These are phyloP conservation scores for Agrypnus murinus DNA, from an alignment of 2,888 invertebrate species.

Conservation along the genomic window DNA sequence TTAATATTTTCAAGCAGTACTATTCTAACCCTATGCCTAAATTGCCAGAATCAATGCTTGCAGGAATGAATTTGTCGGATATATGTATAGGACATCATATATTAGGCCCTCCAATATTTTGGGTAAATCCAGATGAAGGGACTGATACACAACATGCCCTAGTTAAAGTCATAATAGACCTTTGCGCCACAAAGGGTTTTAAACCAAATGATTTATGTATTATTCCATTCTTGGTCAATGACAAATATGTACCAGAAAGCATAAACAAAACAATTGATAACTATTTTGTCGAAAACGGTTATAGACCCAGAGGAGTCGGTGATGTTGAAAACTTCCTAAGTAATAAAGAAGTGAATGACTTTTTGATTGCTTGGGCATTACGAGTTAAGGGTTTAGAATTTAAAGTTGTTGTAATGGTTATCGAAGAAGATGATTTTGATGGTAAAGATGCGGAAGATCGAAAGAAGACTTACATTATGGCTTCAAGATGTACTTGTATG, in stretches of 20 bases:
- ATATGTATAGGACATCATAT: slow-evolving; percentile 63
- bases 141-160: slow-evolving; percentile 54
- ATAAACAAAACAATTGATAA: slow-evolving; percentile 64
- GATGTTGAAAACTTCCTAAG: slow-evolving; percentile 65
- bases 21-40: slow-evolving; percentile 63
- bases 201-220: slow-evolving; percentile 67
- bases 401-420: slow-evolving; percentile 66
- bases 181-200: slow-evolving; percentile 67
- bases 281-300: slow-evolving; percentile 66
- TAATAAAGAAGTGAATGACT: slow-evolving; percentile 62
- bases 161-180: slow-evolving; percentile 64
- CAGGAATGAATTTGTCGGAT: slow-evolving; percentile 58
- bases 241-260: slow-evolving; percentile 58
- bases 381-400: slow-evolving; percentile 68
- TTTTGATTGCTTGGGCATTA: slow-evolving; percentile 66
- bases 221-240: slow-evolving; percentile 65
- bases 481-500: slow-evolving; percentile 67
- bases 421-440: slow-evolving; percentile 68
- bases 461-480: slow-evolving; percentile 67
- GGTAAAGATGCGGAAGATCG: slow-evolving; percentile 65
- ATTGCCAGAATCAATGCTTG: slow-evolving; percentile 56
- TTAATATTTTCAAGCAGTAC: slow-evolving; percentile 65
- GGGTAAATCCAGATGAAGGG: slow-evolving; percentile 60
- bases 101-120: slow-evolving; percentile 65
- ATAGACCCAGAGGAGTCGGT: slow-evolving; percentile 62